Evolutionary conservation across 2,113 vertebrate species (phyloP), one percentile per base, ranked within the genome.

Genomic region (Hypomesus transpacificus): DNA sequence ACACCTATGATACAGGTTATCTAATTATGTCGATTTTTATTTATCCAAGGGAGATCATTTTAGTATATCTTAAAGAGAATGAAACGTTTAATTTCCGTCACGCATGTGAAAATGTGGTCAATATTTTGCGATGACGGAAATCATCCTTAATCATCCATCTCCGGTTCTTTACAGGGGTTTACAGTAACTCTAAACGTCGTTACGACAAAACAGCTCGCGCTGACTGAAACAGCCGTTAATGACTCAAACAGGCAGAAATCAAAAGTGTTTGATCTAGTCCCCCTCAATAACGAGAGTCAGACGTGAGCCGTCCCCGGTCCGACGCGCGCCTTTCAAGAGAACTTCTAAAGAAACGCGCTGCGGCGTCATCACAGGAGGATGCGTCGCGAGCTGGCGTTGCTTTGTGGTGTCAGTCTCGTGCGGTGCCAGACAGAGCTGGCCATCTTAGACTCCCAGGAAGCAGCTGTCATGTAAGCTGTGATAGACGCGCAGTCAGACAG

Each of bases 391-490:
- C 76, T 75, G 75, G 62, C 69, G 52, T 11, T 68, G 17, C 28
- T n/a, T 73, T 75, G 82, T 82, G 84, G 82, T 88, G 83, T 87
- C 82, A 65, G 63, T 50, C 72, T 13, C 68, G 59, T 68, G 59
- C 11, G 72, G 72, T 85, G 31, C 74, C 31, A 20, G 78, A 82
- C 76, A 8, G 59, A 28, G 52, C 52, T 18, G 52, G 59, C 2
- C 14, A 7, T 18, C 61, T 31, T 22, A 21, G 34, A 20, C 74
- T 78, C 83, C 80, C 59, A 8, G 82, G 82, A 81, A 84, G 51
- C 78, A 78, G 85, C 84, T 86, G 87, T 87, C 86, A 85, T 60
- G 79, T 86, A 82, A 20, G 6, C 34, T 17, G 61, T 34, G 26
- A 18, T 22, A 84, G 74, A 71, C 16, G 58, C 81, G 81, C 56